Base-by-base conservation (phyloP, 2,797 vertebrate species). In the Rhinogobio ventralis region DNA sequence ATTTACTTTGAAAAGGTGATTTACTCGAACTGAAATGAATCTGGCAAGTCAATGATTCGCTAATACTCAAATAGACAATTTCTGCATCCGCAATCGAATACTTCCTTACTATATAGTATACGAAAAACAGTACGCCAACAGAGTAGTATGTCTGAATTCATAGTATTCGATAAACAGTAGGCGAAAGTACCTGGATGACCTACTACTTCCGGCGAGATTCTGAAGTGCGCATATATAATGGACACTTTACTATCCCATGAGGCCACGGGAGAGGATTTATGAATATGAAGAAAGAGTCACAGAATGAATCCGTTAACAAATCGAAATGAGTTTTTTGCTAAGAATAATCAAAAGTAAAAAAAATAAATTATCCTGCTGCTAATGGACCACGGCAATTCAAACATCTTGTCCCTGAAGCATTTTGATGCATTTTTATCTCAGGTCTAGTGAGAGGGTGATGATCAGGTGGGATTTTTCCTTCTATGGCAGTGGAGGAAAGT, bases 401-500 rank as follows among this genome's bases (percentile, higher is more conserved):
- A 75, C 51, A 36, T 36, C 49, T 36, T 2, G 5, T 75, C 19
- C 55, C 19, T 23, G 28, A 20, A 15, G 30, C 36, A n/a, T 42
- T 42, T 66, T 33, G 19, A 66, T n/a, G n/a, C n/a, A n/a, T n/a
- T 42, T 71, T 45, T 15, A 45, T 46, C 39, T 71, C 13, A 0
- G 7, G 42, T 71, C 42, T 25, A 15, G n/a, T 46, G 23, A 25
- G 39, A 45, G 39, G n/a, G n/a, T n/a, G n/a, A n/a, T n/a, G n/a
- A n/a, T n/a, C 42, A 60, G 4, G 33, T 39, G 33, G 33, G 5
- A 39, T 23, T 68, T 23, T 10, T 68, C 19, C 19, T 36, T 67
- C 30, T 67, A 13, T 6, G 1, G 72, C 83, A 68, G 83, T 20
- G 72, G 77, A 23, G 20, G 20, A 55, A 23, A n/a, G 55, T 78